Base-by-base conservation (phyloP, 2,888 invertebrate species). In the Diaperis boleti region DNA sequence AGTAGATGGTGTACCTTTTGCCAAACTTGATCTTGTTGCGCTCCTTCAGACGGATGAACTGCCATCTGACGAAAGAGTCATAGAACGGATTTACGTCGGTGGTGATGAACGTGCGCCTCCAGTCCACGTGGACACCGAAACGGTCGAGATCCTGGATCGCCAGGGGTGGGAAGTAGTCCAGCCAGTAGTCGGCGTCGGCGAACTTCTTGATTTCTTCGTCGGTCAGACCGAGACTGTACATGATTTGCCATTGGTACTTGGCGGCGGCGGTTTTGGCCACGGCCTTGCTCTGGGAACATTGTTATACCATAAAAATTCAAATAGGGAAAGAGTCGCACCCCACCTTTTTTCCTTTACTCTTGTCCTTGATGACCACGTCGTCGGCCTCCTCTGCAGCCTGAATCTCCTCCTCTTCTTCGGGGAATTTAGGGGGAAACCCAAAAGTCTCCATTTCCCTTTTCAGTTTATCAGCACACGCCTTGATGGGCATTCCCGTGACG, bases 401-500 rank as follows among this genome's bases (percentile, higher is more conserved):
- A 14, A 79, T 79, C 14, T 79, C 80, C 4, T 79, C 80, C 8
- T 82, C 82, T 37, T 85, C 85, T 33, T 86, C 85, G 1, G 97
- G 96, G 81, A 98, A 98, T 14, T 87, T 79, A 1, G 99, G 99
- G 13, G 98, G 98, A 81, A 85, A 94, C 0, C 99, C 99, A 84
- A 87, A 99, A 5, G 89, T 82, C 77, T 92, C 91, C 83, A 99
- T 91, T 84, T 99, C 99, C 62, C 95, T 85, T 76, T 94, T 95
- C 37, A 99, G 82, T 80, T 99, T 99, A 81, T 99, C 99, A 8
- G 99, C 95, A 84, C 98, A 98, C 0, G 98, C 98, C 83, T 98
- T 98, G 64, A 99, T 99, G 0, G 98, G 98, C 98, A 98, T 99
- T 41, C 99, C 99, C 14, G 99, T 99, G 78, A 98, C 98, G 81